Percentiles rank a stretch among this genome's conserved stretches.
Conservation (phyloP, 2,888 invertebrate genomes). For the Macrostomum cliftonense region DNA sequence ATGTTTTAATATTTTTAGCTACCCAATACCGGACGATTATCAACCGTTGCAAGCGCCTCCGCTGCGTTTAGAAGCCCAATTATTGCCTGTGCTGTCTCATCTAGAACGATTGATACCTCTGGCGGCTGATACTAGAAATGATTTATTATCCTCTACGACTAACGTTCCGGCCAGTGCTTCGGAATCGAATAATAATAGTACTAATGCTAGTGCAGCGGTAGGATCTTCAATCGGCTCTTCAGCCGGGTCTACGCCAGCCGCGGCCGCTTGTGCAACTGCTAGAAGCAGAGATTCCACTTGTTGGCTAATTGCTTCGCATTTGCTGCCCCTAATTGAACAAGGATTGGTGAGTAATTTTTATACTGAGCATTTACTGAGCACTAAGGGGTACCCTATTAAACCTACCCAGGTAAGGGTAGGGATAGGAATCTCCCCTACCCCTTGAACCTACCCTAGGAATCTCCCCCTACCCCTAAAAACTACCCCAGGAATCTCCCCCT, state of each 20-base stretch:
- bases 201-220: too few relatives aligned
- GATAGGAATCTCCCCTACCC: too few relatives aligned
- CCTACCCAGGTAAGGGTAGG: too few relatives aligned
- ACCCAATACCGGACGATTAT: slow-evolving; percentile 48
- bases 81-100: slow-evolving; percentile 40
- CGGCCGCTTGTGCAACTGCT: slow-evolving; percentile 4
- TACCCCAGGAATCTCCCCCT: too few relatives aligned
- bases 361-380: too few relatives aligned
- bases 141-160: slow-evolving; percentile 5
- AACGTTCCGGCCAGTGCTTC: neutral
- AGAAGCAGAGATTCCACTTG: slow-evolving; percentile 22
- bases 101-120: slow-evolving; percentile 37
- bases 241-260: too few relatives aligned
- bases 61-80: slow-evolving; percentile 27
- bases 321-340: slow-evolving; percentile 45
- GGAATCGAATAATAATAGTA: too few relatives aligned
- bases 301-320: slow-evolving; percentile 27
- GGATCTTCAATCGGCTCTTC: too few relatives aligned
- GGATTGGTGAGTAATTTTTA: slow-evolving; percentile 41
- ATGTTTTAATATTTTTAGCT: slow-evolving; percentile 33
- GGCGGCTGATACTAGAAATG: slow-evolving; percentile 21
- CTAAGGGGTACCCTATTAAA: too few relatives aligned
- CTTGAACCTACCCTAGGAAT: too few relatives aligned
- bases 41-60: slow-evolving; percentile 47
- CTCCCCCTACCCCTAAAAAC: too few relatives aligned